phyloP scores from a whole-genome alignment of 2,888 invertebrate genomes.

The Yponomeuta plumbellus region DNA sequence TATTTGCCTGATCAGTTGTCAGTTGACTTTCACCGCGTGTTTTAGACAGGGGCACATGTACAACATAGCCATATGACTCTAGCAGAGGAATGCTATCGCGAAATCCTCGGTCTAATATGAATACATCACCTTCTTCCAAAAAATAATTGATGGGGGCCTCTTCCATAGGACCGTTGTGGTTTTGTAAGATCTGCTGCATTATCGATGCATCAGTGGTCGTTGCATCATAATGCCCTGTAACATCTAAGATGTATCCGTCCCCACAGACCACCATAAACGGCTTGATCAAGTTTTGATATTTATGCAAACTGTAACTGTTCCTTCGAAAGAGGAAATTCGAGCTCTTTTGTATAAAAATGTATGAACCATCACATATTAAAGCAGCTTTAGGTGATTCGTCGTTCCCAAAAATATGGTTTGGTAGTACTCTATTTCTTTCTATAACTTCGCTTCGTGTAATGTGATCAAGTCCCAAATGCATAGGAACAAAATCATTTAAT shows the following conservation, averaged over 20 bases:
- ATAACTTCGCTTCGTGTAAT: conserved; percentile 11
- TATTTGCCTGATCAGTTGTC: conserved; percentile 20
- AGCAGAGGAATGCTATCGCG: conserved; percentile 11
- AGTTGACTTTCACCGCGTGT: conserved; percentile 4
- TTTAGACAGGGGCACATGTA: conserved; percentile 5
- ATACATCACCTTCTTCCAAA: conserved; percentile 10
- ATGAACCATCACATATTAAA: conserved; percentile 23
- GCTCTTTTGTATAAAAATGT: conserved; percentile 25
- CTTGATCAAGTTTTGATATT: conserved; percentile 16
- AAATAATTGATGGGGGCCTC: conserved; percentile 3
- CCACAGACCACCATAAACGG: conserved; percentile 20
- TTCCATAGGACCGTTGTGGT: conserved; percentile 8
- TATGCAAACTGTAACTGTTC: conserved; percentile 22
- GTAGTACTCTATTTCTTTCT: conserved; percentile 5
- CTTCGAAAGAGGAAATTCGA: conserved; percentile 18
- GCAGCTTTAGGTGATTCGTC: conserved; percentile 18
- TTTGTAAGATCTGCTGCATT: conserved; percentile 6
- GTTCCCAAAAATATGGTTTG: conserved; percentile 14
- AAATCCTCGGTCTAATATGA: conserved; percentile 12
- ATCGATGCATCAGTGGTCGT: conserved; percentile 14
- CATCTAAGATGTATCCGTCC: conserved; percentile 22
- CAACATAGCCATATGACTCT: conserved; percentile 9
- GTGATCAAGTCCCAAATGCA: conserved; percentile 16
- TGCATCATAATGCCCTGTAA: conserved; percentile 22
- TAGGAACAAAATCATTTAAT: conserved; percentile 16